These are phyloP conservation scores for Peromyscus maniculatus DNA, from an alignment of 2,113 vertebrate genomes.

Conservation along the genomic window DNA sequence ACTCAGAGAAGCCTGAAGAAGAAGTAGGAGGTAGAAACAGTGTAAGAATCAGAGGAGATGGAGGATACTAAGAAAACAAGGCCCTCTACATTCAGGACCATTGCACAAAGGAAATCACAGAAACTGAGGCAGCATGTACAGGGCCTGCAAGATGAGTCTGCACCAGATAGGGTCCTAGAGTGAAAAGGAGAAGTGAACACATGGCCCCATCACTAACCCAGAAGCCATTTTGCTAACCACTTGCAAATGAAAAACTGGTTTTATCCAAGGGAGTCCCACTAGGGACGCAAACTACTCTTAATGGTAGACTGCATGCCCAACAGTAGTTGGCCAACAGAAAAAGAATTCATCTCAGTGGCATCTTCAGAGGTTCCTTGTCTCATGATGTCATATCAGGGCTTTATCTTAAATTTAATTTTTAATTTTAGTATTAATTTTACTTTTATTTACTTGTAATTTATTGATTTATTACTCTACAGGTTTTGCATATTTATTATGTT, in stretches of 20 bases:
- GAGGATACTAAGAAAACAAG: not conserved
- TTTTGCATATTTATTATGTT: not conserved
- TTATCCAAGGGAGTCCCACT: not conserved
- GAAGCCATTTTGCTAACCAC: not conserved
- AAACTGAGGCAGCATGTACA: not conserved
- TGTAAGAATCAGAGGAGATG: not conserved
- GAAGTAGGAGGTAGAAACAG: not conserved
- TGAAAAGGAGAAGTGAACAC: not conserved
- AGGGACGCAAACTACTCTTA: not conserved
- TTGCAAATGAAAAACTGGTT: not conserved
- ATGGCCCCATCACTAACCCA: not conserved
- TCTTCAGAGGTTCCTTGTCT: not conserved
- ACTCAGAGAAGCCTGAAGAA: not conserved
- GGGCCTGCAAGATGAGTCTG: not conserved
- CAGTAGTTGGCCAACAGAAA: not conserved
- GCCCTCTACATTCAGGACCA: too few relatives aligned
- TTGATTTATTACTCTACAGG: not conserved
- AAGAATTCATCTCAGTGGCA: not conserved
- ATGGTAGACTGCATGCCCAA: not conserved
- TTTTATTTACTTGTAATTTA: not conserved
- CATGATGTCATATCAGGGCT: not conserved
- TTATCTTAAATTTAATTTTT: not conserved
- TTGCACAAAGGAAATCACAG: not conserved
- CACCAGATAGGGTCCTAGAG: not conserved
- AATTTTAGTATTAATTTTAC: not conserved